phyloP scores from a whole-genome alignment of 1,140 invertebrate genomes.

The Camponotus vicinus region DNA sequence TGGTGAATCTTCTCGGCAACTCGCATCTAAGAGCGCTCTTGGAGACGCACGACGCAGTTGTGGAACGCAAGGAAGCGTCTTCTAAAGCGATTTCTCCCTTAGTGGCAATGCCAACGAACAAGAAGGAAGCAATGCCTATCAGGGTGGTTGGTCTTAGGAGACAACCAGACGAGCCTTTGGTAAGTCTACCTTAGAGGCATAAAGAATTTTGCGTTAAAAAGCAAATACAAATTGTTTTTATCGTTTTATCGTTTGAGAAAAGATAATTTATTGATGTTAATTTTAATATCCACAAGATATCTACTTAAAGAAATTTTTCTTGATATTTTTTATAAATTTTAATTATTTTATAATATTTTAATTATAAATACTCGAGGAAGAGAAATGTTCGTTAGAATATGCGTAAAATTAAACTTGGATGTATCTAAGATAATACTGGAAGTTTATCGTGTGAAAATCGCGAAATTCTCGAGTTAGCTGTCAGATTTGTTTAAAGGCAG shows the following conservation, averaged over 20 bases:
- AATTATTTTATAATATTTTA: no score
- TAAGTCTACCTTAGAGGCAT: slow-evolving; percentile 80
- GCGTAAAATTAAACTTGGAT: not conserved
- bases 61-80: slow-evolving; percentile 82
- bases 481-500: slow-evolving; percentile 44
- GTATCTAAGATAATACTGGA: slow-evolving; percentile 3
- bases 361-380: not conserved
- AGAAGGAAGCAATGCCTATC: slow-evolving; percentile 86
- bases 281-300: not conserved
- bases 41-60: slow-evolving; percentile 91
- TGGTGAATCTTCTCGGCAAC: slow-evolving; percentile 78
- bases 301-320: not conserved
- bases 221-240: not conserved
- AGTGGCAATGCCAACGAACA: slow-evolving; percentile 81
- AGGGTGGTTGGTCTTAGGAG: slow-evolving; percentile 96
- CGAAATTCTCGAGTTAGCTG: slow-evolving; percentile 17
- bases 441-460: slow-evolving; percentile 62
- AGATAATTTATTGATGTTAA: not conserved
- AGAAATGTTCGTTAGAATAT: not conserved
- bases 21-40: slow-evolving; percentile 86
- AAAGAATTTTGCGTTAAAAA: not conserved
- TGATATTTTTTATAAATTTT: not conserved
- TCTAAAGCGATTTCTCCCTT: slow-evolving; percentile 56
- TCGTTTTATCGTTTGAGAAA: not conserved
- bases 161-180: slow-evolving; percentile 95